phyloP scores from a whole-genome alignment of 2,888 invertebrate species.

The Polymixis flavicincta region DNA sequence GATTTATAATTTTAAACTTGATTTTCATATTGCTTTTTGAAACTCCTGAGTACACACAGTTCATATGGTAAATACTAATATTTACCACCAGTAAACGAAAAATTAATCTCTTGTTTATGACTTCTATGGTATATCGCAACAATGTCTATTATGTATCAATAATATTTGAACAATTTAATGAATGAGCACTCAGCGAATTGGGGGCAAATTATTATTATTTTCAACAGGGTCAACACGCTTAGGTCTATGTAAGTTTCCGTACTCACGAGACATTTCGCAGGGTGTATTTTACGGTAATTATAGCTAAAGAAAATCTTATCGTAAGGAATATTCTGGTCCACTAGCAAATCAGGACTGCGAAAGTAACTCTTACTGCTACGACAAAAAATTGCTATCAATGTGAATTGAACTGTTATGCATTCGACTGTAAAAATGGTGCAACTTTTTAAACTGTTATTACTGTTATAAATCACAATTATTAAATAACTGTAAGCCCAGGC shows the following conservation, averaged over 20 bases:
- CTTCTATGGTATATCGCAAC: no score
- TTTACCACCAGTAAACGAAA: neutral
- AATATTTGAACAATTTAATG: neutral
- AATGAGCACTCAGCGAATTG: neutral
- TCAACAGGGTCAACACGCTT: neutral
- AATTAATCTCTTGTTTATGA: no score
- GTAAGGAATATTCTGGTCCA: neutral
- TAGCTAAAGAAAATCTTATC: neutral
- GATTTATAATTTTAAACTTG: constrained; percentile 6
- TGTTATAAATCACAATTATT: neutral
- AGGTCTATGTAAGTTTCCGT: neutral
- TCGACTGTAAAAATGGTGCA: neutral
- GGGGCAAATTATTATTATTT: neutral
- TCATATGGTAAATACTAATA: neutral
- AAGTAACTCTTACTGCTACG: no score
- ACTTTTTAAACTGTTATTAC: neutral
- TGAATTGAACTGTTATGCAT: neutral
- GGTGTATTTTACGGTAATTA: neutral
- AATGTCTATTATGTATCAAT: no score
- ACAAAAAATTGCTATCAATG: neutral
- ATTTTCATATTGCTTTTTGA: neutral
- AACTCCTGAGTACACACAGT: neutral
- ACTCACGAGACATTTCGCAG: no score
- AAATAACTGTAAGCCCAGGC: no score
- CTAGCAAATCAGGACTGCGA: neutral